phyloP scores from a whole-genome alignment of 1,140 invertebrate species.

The Platorchestia sp. region DNA sequence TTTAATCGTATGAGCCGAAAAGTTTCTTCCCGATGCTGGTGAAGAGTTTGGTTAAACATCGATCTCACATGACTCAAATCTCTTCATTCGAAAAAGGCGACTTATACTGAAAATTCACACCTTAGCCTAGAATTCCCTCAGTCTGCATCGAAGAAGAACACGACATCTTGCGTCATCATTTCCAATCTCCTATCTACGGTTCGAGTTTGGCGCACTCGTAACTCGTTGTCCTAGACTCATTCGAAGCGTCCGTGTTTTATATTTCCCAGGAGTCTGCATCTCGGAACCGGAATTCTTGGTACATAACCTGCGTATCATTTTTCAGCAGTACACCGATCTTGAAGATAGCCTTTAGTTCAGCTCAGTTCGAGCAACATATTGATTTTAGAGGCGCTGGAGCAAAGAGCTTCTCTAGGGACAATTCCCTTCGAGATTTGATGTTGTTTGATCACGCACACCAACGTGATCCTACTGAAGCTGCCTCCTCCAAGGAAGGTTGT shows the following conservation, averaged over 20 bases:
- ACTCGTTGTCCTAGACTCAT: neutral
- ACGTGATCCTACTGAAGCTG: neutral
- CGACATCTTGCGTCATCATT: too few species aligned
- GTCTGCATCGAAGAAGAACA: too few species aligned
- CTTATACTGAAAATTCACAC: too few species aligned
- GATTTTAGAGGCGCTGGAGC: slow-evolving; percentile 2
- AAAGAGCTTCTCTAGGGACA: slow-evolving; percentile 20
- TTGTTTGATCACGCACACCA: slow-evolving; percentile 49
- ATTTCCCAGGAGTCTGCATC: neutral
- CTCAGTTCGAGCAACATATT: slow-evolving; percentile 9
- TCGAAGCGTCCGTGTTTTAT: neutral
- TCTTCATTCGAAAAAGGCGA: too few species aligned
- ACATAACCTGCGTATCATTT: neutral
- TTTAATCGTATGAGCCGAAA: too few species aligned
- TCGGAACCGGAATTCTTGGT: neutral
- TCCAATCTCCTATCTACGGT: too few species aligned
- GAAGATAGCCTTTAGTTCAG: neutral
- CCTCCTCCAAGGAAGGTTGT: neutral
- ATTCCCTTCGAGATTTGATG: slow-evolving; percentile 45
- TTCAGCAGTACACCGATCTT: neutral
- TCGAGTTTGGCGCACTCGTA: too few species aligned
- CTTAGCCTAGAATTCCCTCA: too few species aligned
- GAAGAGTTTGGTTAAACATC: too few species aligned
- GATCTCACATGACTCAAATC: too few species aligned
- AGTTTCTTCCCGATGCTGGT: too few species aligned